Evolutionary conservation across 2,888 invertebrate species (phyloP).

Genomic region (Caenorhabditis becei): DNA sequence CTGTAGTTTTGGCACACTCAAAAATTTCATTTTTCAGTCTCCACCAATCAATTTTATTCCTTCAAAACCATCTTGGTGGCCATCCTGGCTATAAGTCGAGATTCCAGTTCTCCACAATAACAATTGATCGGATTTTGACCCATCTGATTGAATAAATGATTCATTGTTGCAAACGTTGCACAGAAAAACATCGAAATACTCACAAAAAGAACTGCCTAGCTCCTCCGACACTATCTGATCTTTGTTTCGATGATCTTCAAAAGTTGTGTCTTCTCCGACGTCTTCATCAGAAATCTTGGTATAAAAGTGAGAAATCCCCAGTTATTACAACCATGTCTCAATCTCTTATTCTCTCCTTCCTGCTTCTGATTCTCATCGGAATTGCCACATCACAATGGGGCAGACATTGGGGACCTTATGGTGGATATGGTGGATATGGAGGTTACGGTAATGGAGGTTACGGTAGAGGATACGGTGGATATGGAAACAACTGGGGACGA

Average conservation of each 20-base stretch:
- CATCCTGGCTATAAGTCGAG: too few relatives aligned
- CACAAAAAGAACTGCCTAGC: too few relatives aligned
- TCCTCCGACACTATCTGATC: background rate
- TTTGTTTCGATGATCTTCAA: constrained; percentile 14
- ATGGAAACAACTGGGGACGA: constrained; percentile 12
- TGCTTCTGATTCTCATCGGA: background rate
- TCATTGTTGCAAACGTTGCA: too few relatives aligned
- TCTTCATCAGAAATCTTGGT: background rate
- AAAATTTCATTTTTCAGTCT: too few relatives aligned
- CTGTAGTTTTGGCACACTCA: too few relatives aligned
- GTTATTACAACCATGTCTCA: background rate
- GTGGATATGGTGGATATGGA: constrained; percentile 27
- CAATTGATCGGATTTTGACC: too few relatives aligned
- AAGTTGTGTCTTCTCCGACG: background rate
- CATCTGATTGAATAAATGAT: too few relatives aligned
- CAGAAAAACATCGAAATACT: too few relatives aligned
- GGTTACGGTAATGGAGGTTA: constrained; percentile 16
- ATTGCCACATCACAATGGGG: constrained; percentile 24
- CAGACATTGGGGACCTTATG: constrained; percentile 20
- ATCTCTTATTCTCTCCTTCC: background rate
- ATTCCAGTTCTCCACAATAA: too few relatives aligned
- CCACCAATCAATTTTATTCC: too few relatives aligned
- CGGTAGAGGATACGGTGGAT: background rate
- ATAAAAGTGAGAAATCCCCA: background rate
- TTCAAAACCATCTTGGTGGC: too few relatives aligned